Percentiles rank a stretch among this genome's conserved stretches.
Conservation (phyloP, 2,113 vertebrate genomes). For the Petrocephalus zakoni region DNA sequence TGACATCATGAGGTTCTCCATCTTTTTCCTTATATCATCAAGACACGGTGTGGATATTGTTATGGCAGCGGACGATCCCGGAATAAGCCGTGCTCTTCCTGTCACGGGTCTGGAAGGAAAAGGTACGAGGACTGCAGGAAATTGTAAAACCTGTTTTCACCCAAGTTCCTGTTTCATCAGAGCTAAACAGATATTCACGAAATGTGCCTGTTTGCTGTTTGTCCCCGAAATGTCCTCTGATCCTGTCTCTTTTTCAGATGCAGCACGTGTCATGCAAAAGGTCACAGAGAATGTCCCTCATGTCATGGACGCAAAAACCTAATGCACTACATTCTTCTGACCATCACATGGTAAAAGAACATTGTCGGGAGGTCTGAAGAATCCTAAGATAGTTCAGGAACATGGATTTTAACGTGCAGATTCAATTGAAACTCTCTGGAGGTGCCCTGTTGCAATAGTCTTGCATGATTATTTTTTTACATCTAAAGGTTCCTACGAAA, state of each 20-base stretch:
- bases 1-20: background rate
- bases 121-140: conserved; percentile 31
- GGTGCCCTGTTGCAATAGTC: background rate
- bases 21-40: conserved; percentile 13
- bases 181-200: too few relatives aligned
- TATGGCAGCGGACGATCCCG: conserved; percentile 41
- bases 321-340: conserved; percentile 64
- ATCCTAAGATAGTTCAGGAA: background rate
- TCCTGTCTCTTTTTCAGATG: conserved; percentile 49
- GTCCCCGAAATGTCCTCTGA: background rate
- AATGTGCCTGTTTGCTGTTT: background rate
- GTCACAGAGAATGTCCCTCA: conserved; percentile 49
- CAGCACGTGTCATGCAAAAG: conserved; percentile 55
- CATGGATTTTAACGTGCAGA: too few relatives aligned
- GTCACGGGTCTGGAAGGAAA: conserved; percentile 51
- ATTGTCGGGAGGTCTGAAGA: background rate
- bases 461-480: background rate
- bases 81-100: conserved; percentile 49
- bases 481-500: background rate
- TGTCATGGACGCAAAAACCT: conserved; percentile 61
- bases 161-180: background rate
- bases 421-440: background rate
- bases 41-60: conserved; percentile 56
- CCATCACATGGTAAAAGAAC: conserved; percentile 55
- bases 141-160: background rate